These are phyloP conservation scores for Lottia gigantea DNA, from an alignment of 2,888 invertebrate genomes.

Conservation along the genomic window DNA sequence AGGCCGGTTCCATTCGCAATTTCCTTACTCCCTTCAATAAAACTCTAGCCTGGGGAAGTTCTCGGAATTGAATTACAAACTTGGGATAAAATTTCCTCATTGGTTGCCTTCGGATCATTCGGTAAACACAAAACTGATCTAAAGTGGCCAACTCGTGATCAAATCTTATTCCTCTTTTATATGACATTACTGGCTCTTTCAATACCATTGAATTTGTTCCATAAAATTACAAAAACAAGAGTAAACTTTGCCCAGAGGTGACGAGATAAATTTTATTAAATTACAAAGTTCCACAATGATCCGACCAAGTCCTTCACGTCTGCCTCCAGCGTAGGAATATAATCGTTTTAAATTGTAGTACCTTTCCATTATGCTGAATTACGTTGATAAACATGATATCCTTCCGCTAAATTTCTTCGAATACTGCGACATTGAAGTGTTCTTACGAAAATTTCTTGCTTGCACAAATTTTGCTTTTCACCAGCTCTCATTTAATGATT, in stretches of 20 bases:
- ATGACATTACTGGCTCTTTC: not conserved
- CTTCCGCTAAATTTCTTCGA: not conserved
- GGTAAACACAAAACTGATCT: conserved; percentile 1
- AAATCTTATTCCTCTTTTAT: not conserved
- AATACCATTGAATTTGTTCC: not conserved
- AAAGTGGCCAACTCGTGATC: conserved; percentile 2
- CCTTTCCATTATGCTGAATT: not conserved
- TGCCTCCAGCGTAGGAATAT: not conserved
- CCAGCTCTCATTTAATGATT: too few relatives aligned
- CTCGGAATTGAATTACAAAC: conserved; percentile 1
- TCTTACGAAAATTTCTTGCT: too few relatives aligned
- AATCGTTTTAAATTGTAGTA: not conserved
- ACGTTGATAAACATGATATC: not conserved
- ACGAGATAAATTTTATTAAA: conserved; percentile 1
- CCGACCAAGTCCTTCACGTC: too few relatives aligned
- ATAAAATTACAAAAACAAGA: conserved; percentile 7
- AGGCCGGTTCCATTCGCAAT: not conserved
- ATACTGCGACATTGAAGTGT: too few relatives aligned
- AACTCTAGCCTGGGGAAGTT: not conserved
- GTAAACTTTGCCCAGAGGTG: not conserved
- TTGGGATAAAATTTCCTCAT: not conserved
- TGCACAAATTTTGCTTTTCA: too few relatives aligned
- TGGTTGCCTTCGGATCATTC: not conserved
- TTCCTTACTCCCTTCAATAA: not conserved
- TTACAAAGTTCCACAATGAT: conserved; percentile 3